Evolutionary conservation across 2,888 invertebrate genomes (phyloP), one percentile per base, ranked within the genome.

Genomic region (Criorhina ranunculi): DNA sequence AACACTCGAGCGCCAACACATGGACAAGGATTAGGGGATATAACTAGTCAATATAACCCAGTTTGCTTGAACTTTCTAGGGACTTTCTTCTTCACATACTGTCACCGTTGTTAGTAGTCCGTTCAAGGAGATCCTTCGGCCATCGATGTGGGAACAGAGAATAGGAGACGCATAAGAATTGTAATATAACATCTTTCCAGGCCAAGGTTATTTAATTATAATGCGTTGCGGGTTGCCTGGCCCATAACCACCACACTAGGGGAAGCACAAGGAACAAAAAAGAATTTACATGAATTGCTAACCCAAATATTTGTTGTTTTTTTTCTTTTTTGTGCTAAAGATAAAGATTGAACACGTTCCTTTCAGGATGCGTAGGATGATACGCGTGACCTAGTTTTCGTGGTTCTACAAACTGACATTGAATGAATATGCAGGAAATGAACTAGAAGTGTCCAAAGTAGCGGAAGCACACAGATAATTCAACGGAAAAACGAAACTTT

Each of bases 161-260:
- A 51, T 31, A 72, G 44, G 44, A 29, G 60, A 57, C 24, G 44
- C 12, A 29, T 8, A 72, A 44, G 35, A 33, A 37, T 46, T 33
- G 3, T 19, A 57, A 53, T 60, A 59, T 40, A 49, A 0, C n/a
- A 17, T 46, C 55, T 33, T 73, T 79, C 69, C 69, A 83, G 83
- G 78, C 73, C 83, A 83, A 83, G 79, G 83, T 75, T 83, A 8
- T 64, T 64, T 62, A 67, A 62, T 73, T 57, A 60, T 31, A 49
- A 19, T 17, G 60, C 60, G 73, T 67, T 29, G 55, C 37, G 46
- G 78, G 78, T 57, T 40, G 66, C 64, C 60, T 33, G 72, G 64
- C 55, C 59, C 37, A 46, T 60, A 66, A 19, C 49, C 24, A 24
- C 24, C 24, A 24, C 24, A 59, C 17, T 11, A 37, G 12, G 11